phyloP scores from a whole-genome alignment of 2,113 vertebrate species.

The Myxocyprinus asiaticus region DNA sequence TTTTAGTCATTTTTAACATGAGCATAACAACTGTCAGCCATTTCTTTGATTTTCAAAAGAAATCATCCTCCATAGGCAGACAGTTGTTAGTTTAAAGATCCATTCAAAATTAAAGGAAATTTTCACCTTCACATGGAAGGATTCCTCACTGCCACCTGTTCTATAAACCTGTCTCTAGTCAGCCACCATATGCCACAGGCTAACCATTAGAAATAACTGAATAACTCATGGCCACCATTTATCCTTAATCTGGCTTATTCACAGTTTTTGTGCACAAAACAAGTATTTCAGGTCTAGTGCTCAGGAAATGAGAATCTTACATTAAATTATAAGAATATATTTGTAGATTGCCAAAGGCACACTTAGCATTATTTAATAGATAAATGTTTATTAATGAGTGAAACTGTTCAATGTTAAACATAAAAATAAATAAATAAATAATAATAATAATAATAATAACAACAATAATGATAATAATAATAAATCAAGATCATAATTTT shows the following conservation, averaged over 20 bases:
- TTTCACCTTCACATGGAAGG: too few relatives aligned
- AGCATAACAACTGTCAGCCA: background rate
- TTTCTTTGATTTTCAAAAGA: background rate
- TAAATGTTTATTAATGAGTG: too few relatives aligned
- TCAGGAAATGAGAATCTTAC: slow-evolving; percentile 55
- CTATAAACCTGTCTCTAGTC: slow-evolving; percentile 78
- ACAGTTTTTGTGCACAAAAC: slow-evolving; percentile 8
- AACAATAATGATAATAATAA: too few relatives aligned
- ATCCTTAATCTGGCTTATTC: slow-evolving; percentile 44
- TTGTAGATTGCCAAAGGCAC: too few relatives aligned
- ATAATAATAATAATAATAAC: too few relatives aligned
- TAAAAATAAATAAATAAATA: too few relatives aligned
- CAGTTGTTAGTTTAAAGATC: background rate
- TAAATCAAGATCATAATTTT: too few relatives aligned
- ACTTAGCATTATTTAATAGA: too few relatives aligned
- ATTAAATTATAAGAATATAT: background rate
- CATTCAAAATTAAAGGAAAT: background rate
- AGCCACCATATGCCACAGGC: slow-evolving; percentile 79
- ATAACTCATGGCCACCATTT: slow-evolving; percentile 68
- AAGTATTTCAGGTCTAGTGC: slow-evolving; percentile 41
- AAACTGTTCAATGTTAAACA: too few relatives aligned
- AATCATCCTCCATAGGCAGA: background rate
- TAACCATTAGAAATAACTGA: slow-evolving; percentile 68
- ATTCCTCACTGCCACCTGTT: slow-evolving; percentile 75
- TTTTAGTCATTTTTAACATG: too few relatives aligned